A percentile compares a stretch with the other conserved stretches of the same genome.
These are phyloP conservation scores for Poliocrania exsul DNA, from an alignment of 2,797 vertebrate genomes.

Conservation along the genomic window DNA sequence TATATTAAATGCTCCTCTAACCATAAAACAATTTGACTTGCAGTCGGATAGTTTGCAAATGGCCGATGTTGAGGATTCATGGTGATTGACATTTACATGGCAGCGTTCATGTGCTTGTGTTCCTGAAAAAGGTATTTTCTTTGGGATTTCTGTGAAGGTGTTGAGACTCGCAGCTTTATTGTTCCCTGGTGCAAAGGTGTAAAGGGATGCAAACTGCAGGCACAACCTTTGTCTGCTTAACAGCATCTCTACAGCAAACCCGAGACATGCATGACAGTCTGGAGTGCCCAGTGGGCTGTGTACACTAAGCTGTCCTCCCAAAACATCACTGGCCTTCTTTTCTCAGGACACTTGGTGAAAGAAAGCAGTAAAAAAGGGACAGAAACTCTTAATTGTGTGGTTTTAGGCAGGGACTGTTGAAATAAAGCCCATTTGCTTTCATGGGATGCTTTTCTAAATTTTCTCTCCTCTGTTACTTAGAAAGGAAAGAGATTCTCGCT, in stretches of 20 bases:
- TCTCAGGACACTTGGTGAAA: neutral
- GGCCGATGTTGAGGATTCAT: neutral
- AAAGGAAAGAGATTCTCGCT: neutral
- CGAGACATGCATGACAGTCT: neutral
- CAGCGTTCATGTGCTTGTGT: neutral
- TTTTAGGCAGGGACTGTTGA: neutral
- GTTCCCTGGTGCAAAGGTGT: neutral
- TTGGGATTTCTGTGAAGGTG: neutral
- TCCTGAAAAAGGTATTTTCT: neutral
- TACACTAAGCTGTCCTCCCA: neutral
- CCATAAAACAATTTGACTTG: slow-evolving; percentile 76
- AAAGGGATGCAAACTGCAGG: neutral
- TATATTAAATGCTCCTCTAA: slow-evolving; percentile 75
- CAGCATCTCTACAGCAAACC: neutral
- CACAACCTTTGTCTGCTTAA: neutral
- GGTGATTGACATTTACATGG: neutral
- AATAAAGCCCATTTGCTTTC: neutral
- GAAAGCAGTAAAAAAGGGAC: neutral
- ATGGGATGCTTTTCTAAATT: neutral
- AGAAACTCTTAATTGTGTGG: neutral
- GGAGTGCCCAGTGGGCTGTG: neutral
- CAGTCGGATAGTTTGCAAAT: slow-evolving; percentile 42
- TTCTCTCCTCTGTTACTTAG: neutral
- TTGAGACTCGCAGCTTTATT: neutral
- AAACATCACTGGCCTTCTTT: neutral